Percentiles rank a stretch among this genome's conserved stretches.
Conservation (phyloP, 2,888 invertebrate species). For the Dryocosmus kuriphilus region DNA sequence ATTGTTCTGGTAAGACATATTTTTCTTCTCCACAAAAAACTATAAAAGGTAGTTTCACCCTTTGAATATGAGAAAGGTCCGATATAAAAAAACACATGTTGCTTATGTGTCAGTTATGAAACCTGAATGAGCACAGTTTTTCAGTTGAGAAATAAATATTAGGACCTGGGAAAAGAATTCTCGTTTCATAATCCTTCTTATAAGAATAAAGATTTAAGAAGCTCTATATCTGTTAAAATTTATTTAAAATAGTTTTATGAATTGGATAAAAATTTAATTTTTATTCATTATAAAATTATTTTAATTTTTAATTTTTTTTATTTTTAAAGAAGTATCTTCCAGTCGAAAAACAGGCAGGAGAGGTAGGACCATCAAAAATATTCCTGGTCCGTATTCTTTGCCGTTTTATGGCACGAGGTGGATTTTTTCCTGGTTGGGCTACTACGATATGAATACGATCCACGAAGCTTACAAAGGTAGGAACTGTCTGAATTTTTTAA, state of each 20-base stretch:
- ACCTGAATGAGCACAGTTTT: no score
- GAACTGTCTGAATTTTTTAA: conserved; percentile 40
- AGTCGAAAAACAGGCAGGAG: conserved; percentile 52
- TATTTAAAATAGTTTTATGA: neutral
- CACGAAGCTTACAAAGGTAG: conserved; percentile 89
- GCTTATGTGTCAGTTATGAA: no score
- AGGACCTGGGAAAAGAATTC: no score
- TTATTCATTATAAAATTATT: neutral
- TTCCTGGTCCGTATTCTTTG: conserved; percentile 87
- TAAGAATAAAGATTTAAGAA: neutral
- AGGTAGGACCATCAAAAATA: conserved; percentile 71
- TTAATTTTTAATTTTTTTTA: neutral
- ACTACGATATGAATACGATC: conserved; percentile 86
- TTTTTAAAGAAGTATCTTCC: conserved; percentile 49
- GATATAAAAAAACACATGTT: no score
- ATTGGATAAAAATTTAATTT: neutral
- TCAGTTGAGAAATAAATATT: no score
- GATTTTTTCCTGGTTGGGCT: conserved; percentile 84
- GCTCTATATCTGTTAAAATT: neutral
- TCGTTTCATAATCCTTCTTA: no score
- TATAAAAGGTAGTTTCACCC: no score
- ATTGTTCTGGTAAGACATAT: no score
- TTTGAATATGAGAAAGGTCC: no score
- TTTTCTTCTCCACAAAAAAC: no score
- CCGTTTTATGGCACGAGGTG: conserved; percentile 90